Evolutionary conservation across 2,888 invertebrate genomes (phyloP).

Genomic region (Drosophila merina): DNA sequence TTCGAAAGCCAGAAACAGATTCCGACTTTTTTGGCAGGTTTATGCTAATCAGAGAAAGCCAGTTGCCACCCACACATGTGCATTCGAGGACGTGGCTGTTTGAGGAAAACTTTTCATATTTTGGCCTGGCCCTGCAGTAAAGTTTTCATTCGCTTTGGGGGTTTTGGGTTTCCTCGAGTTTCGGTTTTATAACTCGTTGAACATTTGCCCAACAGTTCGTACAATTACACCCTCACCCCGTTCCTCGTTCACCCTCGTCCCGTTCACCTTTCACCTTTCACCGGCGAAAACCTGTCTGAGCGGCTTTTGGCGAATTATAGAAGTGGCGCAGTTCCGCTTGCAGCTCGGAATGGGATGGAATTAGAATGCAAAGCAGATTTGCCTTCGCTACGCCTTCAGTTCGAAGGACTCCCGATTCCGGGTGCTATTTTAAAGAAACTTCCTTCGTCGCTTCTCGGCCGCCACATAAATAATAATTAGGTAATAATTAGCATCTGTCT

Average conservation of each 20-base stretch:
- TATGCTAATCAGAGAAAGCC: conserved; percentile 76
- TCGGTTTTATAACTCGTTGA: conserved; percentile 67
- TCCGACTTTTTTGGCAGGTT: conserved; percentile 72
- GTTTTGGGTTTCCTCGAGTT: conserved; percentile 31
- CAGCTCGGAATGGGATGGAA: conserved; percentile 5
- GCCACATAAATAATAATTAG: conserved; percentile 71
- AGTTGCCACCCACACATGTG: conserved; percentile 37
- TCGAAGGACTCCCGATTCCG: conserved; percentile 4
- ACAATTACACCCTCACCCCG: conserved; percentile 52
- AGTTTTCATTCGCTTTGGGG: conserved; percentile 52
- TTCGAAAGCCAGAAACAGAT: conserved; percentile 22
- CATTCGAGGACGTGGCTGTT: conserved; percentile 24
- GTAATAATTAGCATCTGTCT: conserved; percentile 75
- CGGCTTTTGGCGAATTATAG: conserved; percentile 68
- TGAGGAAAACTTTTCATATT: conserved; percentile 72
- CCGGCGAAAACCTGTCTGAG: conserved; percentile 34
- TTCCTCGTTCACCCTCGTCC: background rate
- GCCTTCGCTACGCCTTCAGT: conserved; percentile 12
- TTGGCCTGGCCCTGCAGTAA: conserved; percentile 54
- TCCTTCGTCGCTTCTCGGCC: conserved; percentile 1
- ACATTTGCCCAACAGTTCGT: conserved; percentile 71
- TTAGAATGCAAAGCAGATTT: conserved; percentile 32
- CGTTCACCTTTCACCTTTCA: background rate
- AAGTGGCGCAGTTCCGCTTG: conserved; percentile 55
- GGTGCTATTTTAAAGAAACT: background rate